A percentile compares a stretch with the other conserved stretches of the same genome.
Conservation (phyloP, 2,797 vertebrate species). For the Halcyon leucocephala region DNA sequence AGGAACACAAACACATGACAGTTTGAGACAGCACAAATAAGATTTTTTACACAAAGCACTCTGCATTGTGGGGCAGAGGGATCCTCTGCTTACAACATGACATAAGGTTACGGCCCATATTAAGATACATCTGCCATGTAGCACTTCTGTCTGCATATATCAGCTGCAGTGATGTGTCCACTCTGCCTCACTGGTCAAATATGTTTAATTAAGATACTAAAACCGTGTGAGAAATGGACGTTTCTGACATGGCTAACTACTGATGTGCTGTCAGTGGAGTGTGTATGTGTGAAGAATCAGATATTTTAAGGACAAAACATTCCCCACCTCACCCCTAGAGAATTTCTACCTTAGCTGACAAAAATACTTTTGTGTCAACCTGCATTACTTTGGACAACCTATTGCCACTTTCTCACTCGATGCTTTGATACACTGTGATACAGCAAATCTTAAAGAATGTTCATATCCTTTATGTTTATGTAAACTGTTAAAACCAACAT, state of each 20-base stretch:
- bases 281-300: not conserved
- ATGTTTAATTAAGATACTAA: not conserved
- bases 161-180: accelerated
- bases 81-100: not conserved
- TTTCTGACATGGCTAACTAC: not conserved
- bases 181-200: not conserved
- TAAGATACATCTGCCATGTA: accelerated
- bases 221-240: not conserved
- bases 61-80: not conserved
- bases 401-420: not conserved
- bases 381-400: not conserved
- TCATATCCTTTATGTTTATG: accelerated
- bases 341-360: not conserved
- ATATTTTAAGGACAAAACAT: not conserved
- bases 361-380: not conserved
- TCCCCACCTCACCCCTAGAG: accelerated
- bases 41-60: not conserved
- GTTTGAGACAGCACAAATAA: not conserved
- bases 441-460: not conserved
- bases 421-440: not conserved
- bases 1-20: not conserved
- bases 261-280: not conserved
- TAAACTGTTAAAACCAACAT: not conserved
- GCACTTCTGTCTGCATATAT: not conserved
- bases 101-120: not conserved